Evolutionary conservation across 2,113 vertebrate species (phyloP), one percentile per base, ranked within the genome.

Genomic region (Fulica atra): DNA sequence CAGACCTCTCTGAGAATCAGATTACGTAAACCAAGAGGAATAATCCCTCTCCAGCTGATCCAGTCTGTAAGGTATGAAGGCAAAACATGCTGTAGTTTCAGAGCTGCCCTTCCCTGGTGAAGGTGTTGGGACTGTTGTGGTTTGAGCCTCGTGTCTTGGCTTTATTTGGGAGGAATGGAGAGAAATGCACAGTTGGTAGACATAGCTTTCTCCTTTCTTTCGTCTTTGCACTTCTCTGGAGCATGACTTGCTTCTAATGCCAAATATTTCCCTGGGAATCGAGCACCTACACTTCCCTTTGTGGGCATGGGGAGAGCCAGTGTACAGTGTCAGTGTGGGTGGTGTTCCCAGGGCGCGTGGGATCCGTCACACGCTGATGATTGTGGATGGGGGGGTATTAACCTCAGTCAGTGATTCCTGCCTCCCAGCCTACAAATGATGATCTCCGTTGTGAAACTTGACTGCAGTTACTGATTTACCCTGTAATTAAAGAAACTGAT

Each of bases 141-240:
- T 23, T 28, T 11, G 68, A 76, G 50, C 66, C 76, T 81, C 4
- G 20, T 68, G 44, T 63, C 51, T 19, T 3, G 44, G 83, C 80
- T 89, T 68, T 40, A 38, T 51, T 53, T 5, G 25, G 9, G 11
- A 51, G 80, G 38, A 63, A 11, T 4, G 66, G 88, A 74, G 53
- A 64, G 63, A 57, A 89, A 74, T 83, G 94, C 95, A 91, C 96
- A 53, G 17, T 18, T 29, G 81, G 74, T 85, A 48, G 93, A n/a
- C 90, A 64, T 33, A 88, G 85, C 92, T 90, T 93, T 89, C 86
- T 86, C 81, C 79, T 92, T 82, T 28, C 71, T 70, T 74, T 63
- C 36, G 18, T 54, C 74, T 97, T 95, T 95, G 94, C 95, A 95
- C 95, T 89, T 89, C 91, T 83, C 28, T 5, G 94, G 85, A 93